Evolutionary conservation across 2,797 vertebrate species (phyloP).

Genomic region (Sus cebifrons): DNA sequence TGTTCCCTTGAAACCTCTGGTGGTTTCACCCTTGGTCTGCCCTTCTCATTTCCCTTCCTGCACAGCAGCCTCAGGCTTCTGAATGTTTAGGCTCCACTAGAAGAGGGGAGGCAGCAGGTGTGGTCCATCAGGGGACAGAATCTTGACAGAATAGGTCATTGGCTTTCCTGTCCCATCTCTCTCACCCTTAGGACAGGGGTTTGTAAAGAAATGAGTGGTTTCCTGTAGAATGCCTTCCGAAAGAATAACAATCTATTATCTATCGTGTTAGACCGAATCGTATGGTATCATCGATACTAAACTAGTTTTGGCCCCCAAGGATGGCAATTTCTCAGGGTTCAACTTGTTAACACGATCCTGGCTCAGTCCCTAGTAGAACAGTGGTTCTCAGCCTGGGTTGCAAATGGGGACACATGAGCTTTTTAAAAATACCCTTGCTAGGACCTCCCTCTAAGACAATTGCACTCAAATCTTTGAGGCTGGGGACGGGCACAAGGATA

Average conservation of each 20-base stretch:
- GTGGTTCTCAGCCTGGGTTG: neutral
- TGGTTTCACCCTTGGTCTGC: neutral
- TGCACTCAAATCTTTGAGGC: neutral
- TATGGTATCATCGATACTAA: neutral
- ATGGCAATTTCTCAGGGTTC: neutral
- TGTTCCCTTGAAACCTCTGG: neutral
- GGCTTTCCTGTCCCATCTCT: neutral
- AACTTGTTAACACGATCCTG: neutral
- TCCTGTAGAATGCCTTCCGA: neutral
- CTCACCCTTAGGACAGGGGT: neutral
- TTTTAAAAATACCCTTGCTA: neutral
- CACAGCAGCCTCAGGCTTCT: neutral
- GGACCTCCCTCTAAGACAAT: neutral
- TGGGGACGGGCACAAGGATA: neutral
- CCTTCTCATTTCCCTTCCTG: neutral
- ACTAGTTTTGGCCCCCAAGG: neutral
- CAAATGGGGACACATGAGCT: conserved; percentile 33
- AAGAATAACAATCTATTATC: neutral
- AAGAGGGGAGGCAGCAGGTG: neutral
- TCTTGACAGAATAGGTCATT: neutral
- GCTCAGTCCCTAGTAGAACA: neutral
- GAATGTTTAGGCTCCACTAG: neutral
- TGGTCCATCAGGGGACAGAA: neutral
- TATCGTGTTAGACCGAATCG: neutral
- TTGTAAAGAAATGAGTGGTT: conserved; percentile 1